Evolutionary conservation across 2,113 vertebrate genomes (phyloP).

Genomic region (Tamias sibiricus): DNA sequence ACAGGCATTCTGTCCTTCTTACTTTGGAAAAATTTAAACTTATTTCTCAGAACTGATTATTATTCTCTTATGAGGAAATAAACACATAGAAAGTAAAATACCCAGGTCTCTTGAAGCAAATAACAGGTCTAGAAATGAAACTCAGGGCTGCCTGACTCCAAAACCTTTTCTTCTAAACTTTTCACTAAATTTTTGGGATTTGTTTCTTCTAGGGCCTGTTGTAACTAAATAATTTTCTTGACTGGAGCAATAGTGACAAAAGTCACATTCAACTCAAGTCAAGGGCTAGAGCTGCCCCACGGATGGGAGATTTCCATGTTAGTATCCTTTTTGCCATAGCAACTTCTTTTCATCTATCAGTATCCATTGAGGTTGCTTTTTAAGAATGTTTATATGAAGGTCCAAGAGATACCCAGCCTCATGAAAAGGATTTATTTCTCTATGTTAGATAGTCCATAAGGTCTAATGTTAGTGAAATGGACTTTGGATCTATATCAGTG

Average conservation of each 20-base stretch:
- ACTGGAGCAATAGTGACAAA: neutral
- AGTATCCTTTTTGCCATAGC: neutral
- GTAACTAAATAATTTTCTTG: neutral
- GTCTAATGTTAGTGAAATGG: neutral
- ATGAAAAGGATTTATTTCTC: neutral
- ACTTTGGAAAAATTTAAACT: neutral
- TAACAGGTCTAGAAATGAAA: neutral
- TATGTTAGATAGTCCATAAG: neutral
- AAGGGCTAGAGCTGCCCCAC: neutral
- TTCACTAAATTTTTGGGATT: neutral
- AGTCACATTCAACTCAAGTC: neutral
- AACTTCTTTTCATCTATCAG: neutral
- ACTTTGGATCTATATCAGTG: neutral
- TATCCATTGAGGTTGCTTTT: neutral
- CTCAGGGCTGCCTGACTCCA: neutral
- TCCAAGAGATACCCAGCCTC: neutral
- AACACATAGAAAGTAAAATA: neutral
- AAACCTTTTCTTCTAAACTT: neutral
- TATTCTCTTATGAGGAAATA: neutral
- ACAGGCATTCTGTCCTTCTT: neutral
- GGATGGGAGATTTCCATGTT: neutral
- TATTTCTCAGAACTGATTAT: neutral
- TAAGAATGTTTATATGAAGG: neutral
- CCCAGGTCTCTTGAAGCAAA: neutral
- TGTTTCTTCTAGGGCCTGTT: neutral